Percentiles rank a stretch among this genome's conserved stretches.
phyloP scores from a whole-genome alignment of 2,113 vertebrate genomes.

The Ailurus styani region DNA sequence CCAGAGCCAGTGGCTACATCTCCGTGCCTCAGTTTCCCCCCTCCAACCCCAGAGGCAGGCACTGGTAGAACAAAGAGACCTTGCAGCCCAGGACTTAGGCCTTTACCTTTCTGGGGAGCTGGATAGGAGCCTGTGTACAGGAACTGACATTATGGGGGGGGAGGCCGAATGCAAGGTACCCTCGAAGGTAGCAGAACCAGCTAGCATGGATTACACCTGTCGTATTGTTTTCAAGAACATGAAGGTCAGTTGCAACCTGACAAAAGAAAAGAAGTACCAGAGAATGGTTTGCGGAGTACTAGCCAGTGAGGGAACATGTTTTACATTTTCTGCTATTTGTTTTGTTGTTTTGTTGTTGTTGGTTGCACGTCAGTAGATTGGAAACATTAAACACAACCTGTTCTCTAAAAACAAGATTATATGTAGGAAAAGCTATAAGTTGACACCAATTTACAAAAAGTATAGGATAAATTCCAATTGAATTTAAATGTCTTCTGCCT shows the following conservation, averaged over 20 bases:
- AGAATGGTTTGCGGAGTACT: background rate
- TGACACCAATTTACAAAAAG: background rate
- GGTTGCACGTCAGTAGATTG: background rate
- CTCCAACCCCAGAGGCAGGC: background rate
- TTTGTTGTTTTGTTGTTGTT: background rate
- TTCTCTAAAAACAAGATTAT: slow-evolving; percentile 6
- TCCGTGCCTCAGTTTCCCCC: background rate
- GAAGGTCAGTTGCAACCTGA: background rate
- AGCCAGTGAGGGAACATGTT: background rate
- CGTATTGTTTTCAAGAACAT: background rate
- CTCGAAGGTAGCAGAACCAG: background rate
- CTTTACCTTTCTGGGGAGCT: background rate
- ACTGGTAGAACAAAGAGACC: background rate
- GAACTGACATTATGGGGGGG: background rate
- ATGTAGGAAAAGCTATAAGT: slow-evolving; percentile 8
- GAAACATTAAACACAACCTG: slow-evolving; percentile 36
- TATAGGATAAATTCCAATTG: background rate
- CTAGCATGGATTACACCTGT: background rate
- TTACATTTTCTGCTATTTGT: background rate
- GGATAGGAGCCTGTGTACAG: background rate
- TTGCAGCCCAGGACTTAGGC: background rate
- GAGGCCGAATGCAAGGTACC: background rate
- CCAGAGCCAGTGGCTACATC: background rate
- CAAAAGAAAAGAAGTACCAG: background rate
- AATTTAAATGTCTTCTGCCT: background rate